Evolutionary conservation across 2,113 vertebrate genomes (phyloP).

Genomic region (Microcebus ravelobensis): DNA sequence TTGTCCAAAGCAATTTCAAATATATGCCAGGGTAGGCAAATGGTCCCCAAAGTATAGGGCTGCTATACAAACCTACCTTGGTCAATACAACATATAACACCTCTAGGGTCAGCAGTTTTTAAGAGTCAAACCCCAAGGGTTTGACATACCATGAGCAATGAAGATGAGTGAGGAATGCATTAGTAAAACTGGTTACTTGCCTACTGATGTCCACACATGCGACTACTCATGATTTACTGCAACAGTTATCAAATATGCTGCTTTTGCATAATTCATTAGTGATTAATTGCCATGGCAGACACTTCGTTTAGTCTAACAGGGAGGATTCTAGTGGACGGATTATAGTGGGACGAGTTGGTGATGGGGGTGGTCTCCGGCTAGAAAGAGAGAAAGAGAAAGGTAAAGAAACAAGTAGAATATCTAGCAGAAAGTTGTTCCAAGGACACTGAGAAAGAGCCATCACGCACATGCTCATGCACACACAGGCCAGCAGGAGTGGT

Average conservation of each 20-base stretch:
- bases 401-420: conserved; percentile 77
- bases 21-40: conserved; percentile 11
- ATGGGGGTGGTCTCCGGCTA: conserved; percentile 89
- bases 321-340: conserved; percentile 88
- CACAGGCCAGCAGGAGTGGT: background rate
- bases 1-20: conserved; percentile 48
- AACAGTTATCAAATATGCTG: conserved; percentile 78
- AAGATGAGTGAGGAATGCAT: conserved; percentile 71
- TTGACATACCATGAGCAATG: conserved; percentile 74
- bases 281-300: conserved; percentile 82
- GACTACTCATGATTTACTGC: conserved; percentile 83
- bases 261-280: conserved; percentile 82
- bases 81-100: conserved; percentile 59
- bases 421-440: background rate
- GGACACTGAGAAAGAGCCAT: background rate
- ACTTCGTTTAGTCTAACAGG: conserved; percentile 86
- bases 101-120: conserved; percentile 72
- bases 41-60: background rate
- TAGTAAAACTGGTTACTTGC: conserved; percentile 85
- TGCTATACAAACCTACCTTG: conserved; percentile 65
- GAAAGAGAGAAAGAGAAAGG: conserved; percentile 83
- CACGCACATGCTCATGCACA: conserved; percentile 65
- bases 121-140: conserved; percentile 74
- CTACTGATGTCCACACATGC: conserved; percentile 85
- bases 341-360: conserved; percentile 88